phyloP scores from a whole-genome alignment of 2,797 vertebrate genomes.

The Phyllotis vaccarum region DNA sequence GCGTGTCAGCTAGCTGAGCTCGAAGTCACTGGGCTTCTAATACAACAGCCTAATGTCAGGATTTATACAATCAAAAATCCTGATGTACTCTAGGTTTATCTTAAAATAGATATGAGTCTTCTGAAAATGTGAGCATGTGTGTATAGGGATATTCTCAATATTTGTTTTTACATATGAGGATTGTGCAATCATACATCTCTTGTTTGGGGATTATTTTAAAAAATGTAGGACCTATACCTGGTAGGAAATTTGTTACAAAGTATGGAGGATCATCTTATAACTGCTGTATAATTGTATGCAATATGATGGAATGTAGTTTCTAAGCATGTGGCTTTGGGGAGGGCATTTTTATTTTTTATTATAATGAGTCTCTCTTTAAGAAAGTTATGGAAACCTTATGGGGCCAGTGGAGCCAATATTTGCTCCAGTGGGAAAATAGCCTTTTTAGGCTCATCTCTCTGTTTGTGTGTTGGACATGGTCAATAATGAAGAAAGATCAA shows the following conservation, averaged over 20 bases:
- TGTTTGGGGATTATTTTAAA: slow-evolving; percentile 40
- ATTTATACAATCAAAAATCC: slow-evolving; percentile 32
- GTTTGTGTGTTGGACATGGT: slow-evolving; percentile 28
- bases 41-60: slow-evolving; percentile 56
- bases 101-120: background rate
- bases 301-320: slow-evolving; percentile 28
- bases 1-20: slow-evolving; percentile 58
- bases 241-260: slow-evolving; percentile 41
- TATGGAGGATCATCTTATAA: background rate
- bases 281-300: slow-evolving; percentile 35
- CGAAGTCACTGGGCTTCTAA: slow-evolving; percentile 59
- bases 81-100: background rate
- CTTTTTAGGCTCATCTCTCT: background rate
- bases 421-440: background rate
- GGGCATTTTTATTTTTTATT: slow-evolving; percentile 16
- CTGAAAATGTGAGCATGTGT: background rate
- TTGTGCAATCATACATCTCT: slow-evolving; percentile 22
- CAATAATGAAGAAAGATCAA: slow-evolving; percentile 47
- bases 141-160: background rate
- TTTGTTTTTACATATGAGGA: slow-evolving; percentile 11
- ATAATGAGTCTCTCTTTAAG: slow-evolving; percentile 9
- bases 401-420: background rate
- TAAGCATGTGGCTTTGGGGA: background rate
- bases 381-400: slow-evolving; percentile 14
- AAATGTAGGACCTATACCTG: background rate